A percentile compares a stretch with the other conserved stretches of the same genome.
Evolutionary conservation across 2,888 invertebrate genomes (phyloP).

Genomic region (Salticus scenicus): DNA sequence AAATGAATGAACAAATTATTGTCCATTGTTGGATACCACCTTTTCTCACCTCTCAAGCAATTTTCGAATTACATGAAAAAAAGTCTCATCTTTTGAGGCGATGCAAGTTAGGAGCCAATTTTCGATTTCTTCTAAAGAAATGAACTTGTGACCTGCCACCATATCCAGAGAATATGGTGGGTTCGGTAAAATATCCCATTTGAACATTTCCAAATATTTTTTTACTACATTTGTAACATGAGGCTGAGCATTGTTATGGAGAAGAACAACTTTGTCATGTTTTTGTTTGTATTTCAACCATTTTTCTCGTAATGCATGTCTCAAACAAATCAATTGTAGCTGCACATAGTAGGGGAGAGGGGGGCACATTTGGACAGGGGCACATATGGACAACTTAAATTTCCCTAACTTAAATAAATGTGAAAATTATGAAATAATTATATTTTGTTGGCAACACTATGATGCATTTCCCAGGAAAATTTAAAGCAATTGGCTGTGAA

Average conservation of each 20-base stretch:
- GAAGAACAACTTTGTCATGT: constrained; percentile 1
- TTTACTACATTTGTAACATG: no score
- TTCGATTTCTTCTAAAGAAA: background rate
- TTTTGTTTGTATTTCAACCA: background rate
- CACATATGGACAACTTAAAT: no score
- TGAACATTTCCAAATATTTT: no score
- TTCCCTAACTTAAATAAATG: no score
- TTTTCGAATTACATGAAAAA: background rate
- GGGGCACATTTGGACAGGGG: no score
- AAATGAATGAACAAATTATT: constrained; percentile 16
- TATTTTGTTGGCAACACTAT: no score
- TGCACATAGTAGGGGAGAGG: no score
- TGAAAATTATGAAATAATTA: no score
- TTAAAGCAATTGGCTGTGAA: no score
- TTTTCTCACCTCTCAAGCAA: background rate
- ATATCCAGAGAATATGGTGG: background rate
- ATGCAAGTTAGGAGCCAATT: background rate
- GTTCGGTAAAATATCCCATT: no score
- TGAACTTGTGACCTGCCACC: background rate
- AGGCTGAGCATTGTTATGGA: background rate
- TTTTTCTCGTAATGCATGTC: background rate
- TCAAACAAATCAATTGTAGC: background rate
- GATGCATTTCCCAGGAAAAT: no score
- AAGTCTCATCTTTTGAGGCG: background rate
- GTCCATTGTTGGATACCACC: background rate